Evolutionary conservation across 2,888 invertebrate genomes (phyloP), one percentile per base, ranked within the genome.

Genomic region (Acanthoscelides obtectus): DNA sequence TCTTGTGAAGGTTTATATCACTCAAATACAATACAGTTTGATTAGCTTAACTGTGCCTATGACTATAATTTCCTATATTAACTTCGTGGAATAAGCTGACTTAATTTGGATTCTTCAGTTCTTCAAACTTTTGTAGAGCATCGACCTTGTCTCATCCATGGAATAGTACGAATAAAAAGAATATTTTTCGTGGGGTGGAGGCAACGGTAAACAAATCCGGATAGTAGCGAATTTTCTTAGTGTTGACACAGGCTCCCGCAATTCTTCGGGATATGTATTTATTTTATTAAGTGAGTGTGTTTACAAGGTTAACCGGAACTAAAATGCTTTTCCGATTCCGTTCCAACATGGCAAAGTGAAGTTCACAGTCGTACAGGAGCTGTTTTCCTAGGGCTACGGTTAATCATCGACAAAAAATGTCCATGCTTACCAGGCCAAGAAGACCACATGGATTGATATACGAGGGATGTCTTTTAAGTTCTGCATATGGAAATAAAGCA

Each of bases 241-340:
- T 76, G 73, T 74, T 74, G 74, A 72, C 71, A 68, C 64, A 64
- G 72, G 70, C 73, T 73, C 67, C 72, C 72, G 72, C 67, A 74
- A 74, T 74, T 76, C 73, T 72, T 73, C 71, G 69, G 64, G 69
- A 72, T 70, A 70, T 64, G 70, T 74, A 74, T 79, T 79, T 77
- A 77, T 75, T 77, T 73, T 77, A 76, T 77, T 77, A 77, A 77
- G 77, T 76, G 76, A 76, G 78, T 78, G 76, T 77, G 76, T 76
- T 77, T 76, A 75, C 75, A 71, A 76, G 75, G 77, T 78, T 78
- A 75, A 75, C 75, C 75, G 72, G 45, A 45, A 77, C 73, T 75
- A 77, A 78, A 77, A 77, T 76, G 77, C 75, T 75, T 77, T 74
- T 72, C 74, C 72, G 72, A 73, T 75, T 76, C 75, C 74, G 71